phyloP scores from a whole-genome alignment of 53 echinoderm and acorn worm species.

The Echinometra lucunter region DNA sequence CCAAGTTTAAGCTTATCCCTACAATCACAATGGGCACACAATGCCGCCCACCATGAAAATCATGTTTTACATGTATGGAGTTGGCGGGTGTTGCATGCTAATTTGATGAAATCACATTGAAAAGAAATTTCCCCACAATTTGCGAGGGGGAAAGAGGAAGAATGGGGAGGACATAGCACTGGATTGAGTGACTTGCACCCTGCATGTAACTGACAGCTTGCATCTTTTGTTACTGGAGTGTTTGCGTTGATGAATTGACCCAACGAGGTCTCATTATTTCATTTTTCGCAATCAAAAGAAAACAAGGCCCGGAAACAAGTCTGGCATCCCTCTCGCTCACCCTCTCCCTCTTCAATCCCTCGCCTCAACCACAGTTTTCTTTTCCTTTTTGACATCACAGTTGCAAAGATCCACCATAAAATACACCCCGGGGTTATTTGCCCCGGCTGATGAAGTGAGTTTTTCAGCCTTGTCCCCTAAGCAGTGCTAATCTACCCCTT shows the following conservation, averaged over 20 bases:
- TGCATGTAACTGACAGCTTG: slow-evolving; percentile 51
- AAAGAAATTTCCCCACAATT: not conserved
- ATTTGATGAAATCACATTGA: slow-evolving; percentile 3
- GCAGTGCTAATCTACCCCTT: slow-evolving; percentile 57
- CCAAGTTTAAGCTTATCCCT: slow-evolving; percentile 63
- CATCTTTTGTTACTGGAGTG: slow-evolving; percentile 60
- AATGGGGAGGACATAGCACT: not conserved
- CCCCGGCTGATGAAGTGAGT: slow-evolving; percentile 9
- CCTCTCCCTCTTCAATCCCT: not conserved
- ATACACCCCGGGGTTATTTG: slow-evolving; percentile 46
- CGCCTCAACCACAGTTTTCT: not conserved
- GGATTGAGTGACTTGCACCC: slow-evolving; percentile 40
- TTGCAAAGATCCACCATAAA: slow-evolving; percentile 41
- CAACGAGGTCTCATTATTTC: slow-evolving; percentile 64
- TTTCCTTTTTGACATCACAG: slow-evolving; percentile 24
- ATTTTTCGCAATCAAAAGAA: slow-evolving; percentile 63
- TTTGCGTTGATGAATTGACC: slow-evolving; percentile 57
- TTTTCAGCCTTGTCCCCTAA: slow-evolving; percentile 30
- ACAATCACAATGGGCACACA: slow-evolving; percentile 21
- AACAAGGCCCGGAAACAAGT: slow-evolving; percentile 59
- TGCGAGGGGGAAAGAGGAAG: not conserved
- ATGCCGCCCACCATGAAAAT: slow-evolving; percentile 33
- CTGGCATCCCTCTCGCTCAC: not conserved
- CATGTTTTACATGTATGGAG: slow-evolving; percentile 36
- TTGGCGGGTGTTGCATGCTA: slow-evolving; percentile 29